Evolutionary conservation across 2,113 vertebrate species (phyloP).

Genomic region (Orcinus orca): DNA sequence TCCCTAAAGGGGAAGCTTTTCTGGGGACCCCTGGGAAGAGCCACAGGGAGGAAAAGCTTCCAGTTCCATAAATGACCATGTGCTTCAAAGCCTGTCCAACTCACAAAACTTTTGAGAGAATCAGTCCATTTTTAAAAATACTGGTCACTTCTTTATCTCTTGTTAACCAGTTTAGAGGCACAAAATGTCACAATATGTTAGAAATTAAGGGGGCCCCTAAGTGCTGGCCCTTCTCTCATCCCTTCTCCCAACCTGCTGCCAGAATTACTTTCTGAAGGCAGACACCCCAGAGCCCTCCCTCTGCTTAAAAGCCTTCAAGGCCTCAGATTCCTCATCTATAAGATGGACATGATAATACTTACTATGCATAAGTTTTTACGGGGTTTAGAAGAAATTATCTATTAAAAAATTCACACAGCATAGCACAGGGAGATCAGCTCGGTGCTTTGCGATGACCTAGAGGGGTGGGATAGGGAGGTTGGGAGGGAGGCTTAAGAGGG

Average conservation of each 20-base stretch:
- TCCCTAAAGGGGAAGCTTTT: slow-evolving; percentile 6
- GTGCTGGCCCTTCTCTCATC: background rate
- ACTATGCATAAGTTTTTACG: background rate
- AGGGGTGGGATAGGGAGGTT: too few species aligned
- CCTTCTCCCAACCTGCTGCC: background rate
- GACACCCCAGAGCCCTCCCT: background rate
- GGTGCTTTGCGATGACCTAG: too few species aligned
- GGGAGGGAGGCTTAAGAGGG: too few species aligned
- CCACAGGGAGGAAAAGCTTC: background rate
- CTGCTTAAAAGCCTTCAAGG: background rate
- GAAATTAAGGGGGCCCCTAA: background rate
- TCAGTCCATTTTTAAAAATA: slow-evolving; percentile 51
- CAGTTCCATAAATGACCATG: slow-evolving; percentile 65
- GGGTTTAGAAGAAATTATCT: background rate
- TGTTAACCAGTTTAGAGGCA: background rate
- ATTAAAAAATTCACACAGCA: background rate
- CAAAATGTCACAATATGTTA: background rate
- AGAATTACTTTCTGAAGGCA: background rate
- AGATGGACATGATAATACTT: background rate
- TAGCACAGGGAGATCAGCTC: too few species aligned
- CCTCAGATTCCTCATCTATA: background rate
- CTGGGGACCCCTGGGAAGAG: background rate
- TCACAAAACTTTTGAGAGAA: slow-evolving; percentile 31
- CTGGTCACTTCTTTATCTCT: slow-evolving; percentile 13
- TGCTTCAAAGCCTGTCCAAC: background rate